Base-by-base conservation (phyloP, 2,888 invertebrate species). In the Nephrotoma flavescens region DNA sequence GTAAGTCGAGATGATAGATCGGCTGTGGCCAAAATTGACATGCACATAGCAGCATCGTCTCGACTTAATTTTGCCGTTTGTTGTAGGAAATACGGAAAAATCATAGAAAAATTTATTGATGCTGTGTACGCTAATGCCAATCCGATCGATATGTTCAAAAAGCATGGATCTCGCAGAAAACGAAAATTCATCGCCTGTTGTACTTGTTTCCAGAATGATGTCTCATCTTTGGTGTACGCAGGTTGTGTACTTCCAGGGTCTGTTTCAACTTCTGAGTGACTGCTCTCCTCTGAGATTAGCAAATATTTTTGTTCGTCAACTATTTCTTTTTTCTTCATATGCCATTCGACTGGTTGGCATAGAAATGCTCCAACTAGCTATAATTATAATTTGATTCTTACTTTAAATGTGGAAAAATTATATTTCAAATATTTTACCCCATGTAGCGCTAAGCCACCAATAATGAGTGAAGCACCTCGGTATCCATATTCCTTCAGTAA, bases 21-120 rank as follows among this genome's bases (percentile, higher is more conserved):
- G 15, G 95, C 94, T 4, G 93, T 92, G 2, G 95, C 95, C 86
- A 95, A 92, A 0, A 94, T 92, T n/a, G 95, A 95, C 94, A 95
- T 95, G 88, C 95, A 95, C 83, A 92, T 91, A 0, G 95, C 95
- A 3, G 95, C 94, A 88, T 94, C 92, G 86, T 92, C 90, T 87
- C 92, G 91, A 7, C 91, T 90, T 11, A 93, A 89, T 2, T 90
- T 89, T 11, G 90, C 90, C 1, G 91, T 90, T 41, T 90, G 89
- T 92, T 94, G 93, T 47, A 96, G 91, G 89, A 95, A 95, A 89
- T 94, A 93, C 6, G 95, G 95, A 88, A 93, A 95, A 52, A 95
- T 91, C 93, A 95, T 94, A 87, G 94, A 94, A 89, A 95, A 96
- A 89, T 95, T 94, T 87, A 95, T 93, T 86, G 94, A 94, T 0